phyloP scores from a whole-genome alignment of 2,113 vertebrate genomes.

The Sorex fumeus region DNA sequence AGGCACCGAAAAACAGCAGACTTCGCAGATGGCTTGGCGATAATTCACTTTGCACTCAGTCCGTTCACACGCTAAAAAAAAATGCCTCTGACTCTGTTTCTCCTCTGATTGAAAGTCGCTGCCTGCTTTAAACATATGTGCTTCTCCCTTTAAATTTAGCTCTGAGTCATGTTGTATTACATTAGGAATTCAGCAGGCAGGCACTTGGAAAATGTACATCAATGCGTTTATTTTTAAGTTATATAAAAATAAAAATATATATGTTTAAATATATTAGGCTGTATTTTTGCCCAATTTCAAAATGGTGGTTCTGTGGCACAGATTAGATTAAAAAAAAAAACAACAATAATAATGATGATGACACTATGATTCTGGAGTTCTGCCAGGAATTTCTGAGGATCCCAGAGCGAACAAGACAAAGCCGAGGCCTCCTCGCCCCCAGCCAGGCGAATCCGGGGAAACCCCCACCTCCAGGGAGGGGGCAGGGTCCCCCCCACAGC shows the following conservation, averaged over 20 bases:
- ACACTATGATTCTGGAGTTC: constrained; percentile 60
- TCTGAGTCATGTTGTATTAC: constrained; percentile 88
- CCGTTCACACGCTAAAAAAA: constrained; percentile 88
- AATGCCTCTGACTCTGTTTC: constrained; percentile 86
- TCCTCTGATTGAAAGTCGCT: constrained; percentile 88
- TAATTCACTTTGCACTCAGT: constrained; percentile 90
- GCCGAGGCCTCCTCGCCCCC: constrained; percentile 22
- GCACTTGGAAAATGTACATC: constrained; percentile 85
- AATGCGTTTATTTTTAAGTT: constrained; percentile 85
- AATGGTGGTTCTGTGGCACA: constrained; percentile 80
- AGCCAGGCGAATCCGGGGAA: neutral
- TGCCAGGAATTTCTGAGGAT: constrained; percentile 66
- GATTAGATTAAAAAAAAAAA: constrained; percentile 81
- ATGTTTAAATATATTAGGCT: constrained; percentile 85
- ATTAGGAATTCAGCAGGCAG: constrained; percentile 83
- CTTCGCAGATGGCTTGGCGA: constrained; percentile 90
- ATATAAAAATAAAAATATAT: constrained; percentile 83
- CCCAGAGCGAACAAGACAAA: constrained; percentile 50
- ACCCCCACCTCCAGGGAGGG: constrained; percentile 27
- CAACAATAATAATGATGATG: constrained; percentile 82
- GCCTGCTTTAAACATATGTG: constrained; percentile 87
- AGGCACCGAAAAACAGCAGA: constrained; percentile 89
- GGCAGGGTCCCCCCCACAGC: too few relatives aligned
- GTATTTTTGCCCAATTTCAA: constrained; percentile 86
- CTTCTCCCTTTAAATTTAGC: constrained; percentile 87